Evolutionary conservation across 1,140 invertebrate genomes (phyloP), one percentile per base, ranked within the genome.

Genomic region (Orussus abietinus): DNA sequence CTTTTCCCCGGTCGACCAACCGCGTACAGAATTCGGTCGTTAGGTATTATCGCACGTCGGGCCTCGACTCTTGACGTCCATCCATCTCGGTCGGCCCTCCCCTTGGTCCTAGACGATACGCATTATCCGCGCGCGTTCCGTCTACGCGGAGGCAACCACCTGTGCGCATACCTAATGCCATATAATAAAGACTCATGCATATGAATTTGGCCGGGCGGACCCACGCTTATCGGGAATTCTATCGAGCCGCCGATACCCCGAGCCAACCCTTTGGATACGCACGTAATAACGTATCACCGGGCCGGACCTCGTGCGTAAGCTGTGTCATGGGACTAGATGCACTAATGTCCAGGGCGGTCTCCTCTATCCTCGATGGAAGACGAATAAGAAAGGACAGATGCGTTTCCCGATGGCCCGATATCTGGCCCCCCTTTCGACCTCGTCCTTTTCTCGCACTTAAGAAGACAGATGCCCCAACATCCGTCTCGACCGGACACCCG

Each of bases 131-230:
- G 40, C 38, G 33, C 51, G 54, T 49, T 37, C 42, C 29, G 49
- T 33, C 44, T 48, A 52, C 13, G 53, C 33, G 38, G 54, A 60
- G 47, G 57, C 62, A 67, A 64, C 62, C 68, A 71, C 65, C 66
- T 69, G 68, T 69, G 60, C 64, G 66, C 66, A 67, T 67, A 72
- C 46, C 57, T 68, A 67, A 69, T 69, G 59, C 60, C 57, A 62
- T 61, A 66, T 69, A 69, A 71, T 69, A 69, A 69, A 56, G 58
- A 49, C 64, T 69, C 64, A 67, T 69, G 66, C 66, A 70, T 72
- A 70, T 64, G 66, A 69, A 70, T 68, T 66, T 54, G 42, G 56
- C 55, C 57, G 62, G 58, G 58, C 62, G 61, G 57, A 50, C 53
- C 39, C 40, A 19, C 37, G 47, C 57, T 63, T 69, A 66, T 69